A percentile compares a stretch with the other conserved stretches of the same genome.
These are phyloP conservation scores for Keiferia lycopersicella DNA, from an alignment of 2,888 invertebrate species.

Conservation along the genomic window DNA sequence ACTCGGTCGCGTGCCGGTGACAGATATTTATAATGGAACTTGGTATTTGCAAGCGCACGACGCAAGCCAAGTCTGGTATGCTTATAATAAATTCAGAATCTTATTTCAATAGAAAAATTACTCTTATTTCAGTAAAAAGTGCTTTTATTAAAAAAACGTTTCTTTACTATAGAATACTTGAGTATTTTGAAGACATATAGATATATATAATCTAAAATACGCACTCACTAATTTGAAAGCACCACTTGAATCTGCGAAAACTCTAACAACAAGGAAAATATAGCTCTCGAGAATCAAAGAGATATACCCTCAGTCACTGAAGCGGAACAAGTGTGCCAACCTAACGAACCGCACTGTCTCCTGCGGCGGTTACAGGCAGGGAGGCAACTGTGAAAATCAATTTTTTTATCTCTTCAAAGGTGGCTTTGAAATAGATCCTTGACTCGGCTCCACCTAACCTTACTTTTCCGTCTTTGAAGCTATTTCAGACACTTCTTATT, in stretches of 20 bases:
- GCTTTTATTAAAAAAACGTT: too few species aligned
- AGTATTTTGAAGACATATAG: background rate
- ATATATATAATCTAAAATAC: slow-evolving; percentile 15
- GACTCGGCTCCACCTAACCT: slow-evolving; percentile 10
- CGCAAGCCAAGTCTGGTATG: background rate
- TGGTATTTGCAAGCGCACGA: slow-evolving; percentile 21
- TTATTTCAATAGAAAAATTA: too few species aligned
- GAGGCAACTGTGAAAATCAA: slow-evolving; percentile 23
- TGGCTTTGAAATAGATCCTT: slow-evolving; percentile 19
- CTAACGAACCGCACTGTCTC: slow-evolving; percentile 64
- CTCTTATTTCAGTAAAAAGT: too few species aligned
- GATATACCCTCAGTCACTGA: slow-evolving; percentile 52
- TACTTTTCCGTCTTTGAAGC: background rate
- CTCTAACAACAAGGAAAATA: slow-evolving; percentile 54
- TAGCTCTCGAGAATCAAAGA: slow-evolving; percentile 63
- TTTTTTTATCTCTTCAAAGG: slow-evolving; percentile 22
- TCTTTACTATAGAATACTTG: background rate
- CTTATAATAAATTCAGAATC: too few species aligned
- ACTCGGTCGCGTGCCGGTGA: slow-evolving; percentile 65
- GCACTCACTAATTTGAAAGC: slow-evolving; percentile 62
- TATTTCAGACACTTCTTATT: background rate
- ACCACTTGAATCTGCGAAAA: slow-evolving; percentile 52
- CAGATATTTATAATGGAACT: slow-evolving; percentile 68
- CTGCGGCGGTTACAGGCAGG: slow-evolving; percentile 34
- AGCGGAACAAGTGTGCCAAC: slow-evolving; percentile 62